Evolutionary conservation across 2,888 invertebrate genomes (phyloP).

Genomic region (Athalia circularis): DNA sequence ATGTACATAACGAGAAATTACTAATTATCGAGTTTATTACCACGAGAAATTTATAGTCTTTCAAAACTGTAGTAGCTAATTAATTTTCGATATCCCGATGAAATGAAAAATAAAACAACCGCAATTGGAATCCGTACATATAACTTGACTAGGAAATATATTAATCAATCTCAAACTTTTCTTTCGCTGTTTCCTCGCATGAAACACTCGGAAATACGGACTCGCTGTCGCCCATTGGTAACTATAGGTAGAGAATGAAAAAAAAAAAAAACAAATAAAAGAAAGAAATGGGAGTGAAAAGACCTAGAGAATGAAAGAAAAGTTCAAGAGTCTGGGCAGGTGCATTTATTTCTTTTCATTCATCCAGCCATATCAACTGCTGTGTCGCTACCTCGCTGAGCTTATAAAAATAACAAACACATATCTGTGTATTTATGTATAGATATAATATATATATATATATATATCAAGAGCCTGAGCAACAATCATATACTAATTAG

Average conservation of each 20-base stretch:
- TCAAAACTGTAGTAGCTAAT: no score
- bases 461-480: no score
- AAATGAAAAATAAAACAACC: not conserved
- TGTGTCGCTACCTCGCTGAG: not conserved
- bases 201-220: not conserved
- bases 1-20: no score
- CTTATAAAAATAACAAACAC: no score
- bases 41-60: no score
- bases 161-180: not conserved
- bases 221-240: not conserved
- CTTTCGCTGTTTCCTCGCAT: constrained; percentile 13
- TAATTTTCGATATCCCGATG: no score
- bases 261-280: not conserved
- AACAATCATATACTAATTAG: not conserved
- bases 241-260: not conserved
- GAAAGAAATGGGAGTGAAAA: not conserved
- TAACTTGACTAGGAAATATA: no score
- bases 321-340: not conserved
- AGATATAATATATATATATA: no score
- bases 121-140: no score
- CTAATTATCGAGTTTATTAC: no score
- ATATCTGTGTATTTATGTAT: no score
- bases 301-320: not conserved
- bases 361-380: not conserved
- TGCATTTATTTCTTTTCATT: constrained; percentile 3